Percentiles rank a stretch among this genome's conserved stretches.
Evolutionary conservation across 1,140 invertebrate species (phyloP).

Genomic region (Bombus superbus): DNA sequence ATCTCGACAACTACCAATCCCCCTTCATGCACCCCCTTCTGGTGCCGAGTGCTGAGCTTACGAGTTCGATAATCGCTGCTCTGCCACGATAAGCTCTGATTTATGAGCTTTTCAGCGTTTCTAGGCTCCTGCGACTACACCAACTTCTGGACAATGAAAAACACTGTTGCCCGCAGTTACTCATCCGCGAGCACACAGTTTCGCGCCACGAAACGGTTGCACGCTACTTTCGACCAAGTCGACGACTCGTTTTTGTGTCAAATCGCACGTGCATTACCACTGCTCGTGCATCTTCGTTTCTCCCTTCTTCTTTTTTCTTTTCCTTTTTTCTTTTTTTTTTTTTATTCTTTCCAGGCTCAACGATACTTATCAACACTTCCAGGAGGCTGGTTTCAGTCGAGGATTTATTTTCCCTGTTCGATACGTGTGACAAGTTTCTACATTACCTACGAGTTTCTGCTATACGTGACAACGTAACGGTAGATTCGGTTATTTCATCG

Average conservation of each 20-base stretch:
- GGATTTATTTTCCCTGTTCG: neutral
- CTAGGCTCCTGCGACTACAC: neutral
- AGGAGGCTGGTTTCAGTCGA: neutral
- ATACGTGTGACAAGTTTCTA: neutral
- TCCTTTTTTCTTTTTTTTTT: neutral
- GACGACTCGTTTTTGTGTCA: neutral
- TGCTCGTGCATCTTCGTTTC: no score
- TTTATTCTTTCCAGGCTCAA: neutral
- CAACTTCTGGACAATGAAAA: slow-evolving; percentile 49
- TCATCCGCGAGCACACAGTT: slow-evolving; percentile 4
- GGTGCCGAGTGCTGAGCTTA: slow-evolving; percentile 18
- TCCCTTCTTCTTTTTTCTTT: neutral
- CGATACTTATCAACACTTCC: neutral
- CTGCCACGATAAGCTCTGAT: slow-evolving; percentile 28
- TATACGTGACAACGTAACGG: no score
- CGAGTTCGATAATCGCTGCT: slow-evolving; percentile 38
- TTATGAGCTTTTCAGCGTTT: slow-evolving; percentile 32
- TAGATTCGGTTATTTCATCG: no score
- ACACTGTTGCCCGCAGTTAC: slow-evolving; percentile 29
- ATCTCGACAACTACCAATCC: neutral
- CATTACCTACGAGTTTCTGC: no score
- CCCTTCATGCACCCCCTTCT: neutral
- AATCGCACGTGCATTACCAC: neutral
- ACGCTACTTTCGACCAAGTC: neutral
- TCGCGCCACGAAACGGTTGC: neutral